These are phyloP conservation scores for Philonicus albiceps DNA, from an alignment of 2,888 invertebrate species.

Conservation along the genomic window DNA sequence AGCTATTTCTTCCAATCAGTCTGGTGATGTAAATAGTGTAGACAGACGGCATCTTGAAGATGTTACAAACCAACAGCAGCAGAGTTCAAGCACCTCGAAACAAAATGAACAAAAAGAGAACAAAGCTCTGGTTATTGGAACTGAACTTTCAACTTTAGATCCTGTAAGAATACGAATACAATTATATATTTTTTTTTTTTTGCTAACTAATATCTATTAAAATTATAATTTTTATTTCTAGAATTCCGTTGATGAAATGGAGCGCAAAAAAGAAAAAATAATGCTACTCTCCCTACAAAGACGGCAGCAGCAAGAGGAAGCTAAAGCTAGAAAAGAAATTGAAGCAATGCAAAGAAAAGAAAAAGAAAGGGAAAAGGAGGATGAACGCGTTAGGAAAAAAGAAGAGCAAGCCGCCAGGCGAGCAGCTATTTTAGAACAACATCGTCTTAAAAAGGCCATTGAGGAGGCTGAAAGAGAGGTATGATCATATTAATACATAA, in stretches of 20 bases:
- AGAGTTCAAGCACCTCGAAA: constrained; percentile 51
- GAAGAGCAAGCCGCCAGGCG: constrained; percentile 89
- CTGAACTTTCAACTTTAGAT: constrained; percentile 72
- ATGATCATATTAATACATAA: constrained; percentile 19
- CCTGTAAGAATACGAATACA: constrained; percentile 66
- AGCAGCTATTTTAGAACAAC: constrained; percentile 88
- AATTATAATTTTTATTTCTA: constrained; percentile 59
- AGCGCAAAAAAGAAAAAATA: constrained; percentile 89
- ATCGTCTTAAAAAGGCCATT: constrained; percentile 91
- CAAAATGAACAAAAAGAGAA: constrained; percentile 62
- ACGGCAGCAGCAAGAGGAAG: constrained; percentile 89
- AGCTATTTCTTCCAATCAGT: constrained; percentile 46
- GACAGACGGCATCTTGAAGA: constrained; percentile 57
- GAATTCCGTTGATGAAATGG: constrained; percentile 90
- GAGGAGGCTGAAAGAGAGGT: constrained; percentile 91
- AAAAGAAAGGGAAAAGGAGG: constrained; percentile 77
- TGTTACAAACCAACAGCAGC: constrained; percentile 54
- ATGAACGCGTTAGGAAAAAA: constrained; percentile 75
- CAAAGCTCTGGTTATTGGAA: constrained; percentile 73
- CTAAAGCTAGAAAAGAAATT: constrained; percentile 82
- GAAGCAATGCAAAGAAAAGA: constrained; percentile 80
- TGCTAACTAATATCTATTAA: neutral
- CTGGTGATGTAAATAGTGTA: constrained; percentile 42
- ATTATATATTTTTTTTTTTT: neutral
- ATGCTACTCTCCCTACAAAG: constrained; percentile 89